Conservation (phyloP, 2,888 invertebrate genomes). For the Leucoma salicis region DNA sequence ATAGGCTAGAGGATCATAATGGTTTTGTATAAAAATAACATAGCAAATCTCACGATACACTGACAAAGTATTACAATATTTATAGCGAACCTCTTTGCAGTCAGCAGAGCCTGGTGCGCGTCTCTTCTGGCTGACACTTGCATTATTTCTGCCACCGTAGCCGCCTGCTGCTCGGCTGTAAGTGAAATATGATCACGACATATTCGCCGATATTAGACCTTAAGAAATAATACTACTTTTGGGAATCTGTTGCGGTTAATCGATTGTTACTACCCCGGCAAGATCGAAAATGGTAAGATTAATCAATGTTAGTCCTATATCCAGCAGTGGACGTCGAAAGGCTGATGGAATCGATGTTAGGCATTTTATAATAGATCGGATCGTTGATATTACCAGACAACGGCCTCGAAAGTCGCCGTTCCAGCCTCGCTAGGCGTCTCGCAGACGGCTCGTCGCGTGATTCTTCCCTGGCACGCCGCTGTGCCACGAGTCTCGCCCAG, state of each 20-base stretch:
- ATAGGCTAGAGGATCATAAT: neutral
- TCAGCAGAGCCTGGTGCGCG: conserved; percentile 66
- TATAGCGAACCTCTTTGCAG: conserved; percentile 58
- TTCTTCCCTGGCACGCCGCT: conserved; percentile 53
- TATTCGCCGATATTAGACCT: too few relatives aligned
- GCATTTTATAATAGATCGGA: too few relatives aligned
- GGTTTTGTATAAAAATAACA: neutral
- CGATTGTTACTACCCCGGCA: too few relatives aligned
- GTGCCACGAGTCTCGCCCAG: conserved; percentile 67
- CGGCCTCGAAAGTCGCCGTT: conserved; percentile 52
- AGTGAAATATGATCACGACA: too few relatives aligned
- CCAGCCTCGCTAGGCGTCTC: conserved; percentile 51
- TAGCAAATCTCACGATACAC: neutral
- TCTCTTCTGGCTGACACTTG: conserved; percentile 68
- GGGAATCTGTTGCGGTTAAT: too few relatives aligned
- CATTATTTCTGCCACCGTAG: conserved; percentile 68
- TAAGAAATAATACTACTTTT: too few relatives aligned
- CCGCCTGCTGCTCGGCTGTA: conserved; percentile 72
- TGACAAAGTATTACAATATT: neutral
- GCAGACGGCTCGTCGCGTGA: conserved; percentile 40
- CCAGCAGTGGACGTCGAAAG: too few relatives aligned
- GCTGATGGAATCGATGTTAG: too few relatives aligned
- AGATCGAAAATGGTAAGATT: too few relatives aligned
- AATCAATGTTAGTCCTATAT: too few relatives aligned
- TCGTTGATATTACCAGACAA: conserved; percentile 50